Evolutionary conservation across 2,113 vertebrate species (phyloP).

Genomic region (Anguilla japonica): DNA sequence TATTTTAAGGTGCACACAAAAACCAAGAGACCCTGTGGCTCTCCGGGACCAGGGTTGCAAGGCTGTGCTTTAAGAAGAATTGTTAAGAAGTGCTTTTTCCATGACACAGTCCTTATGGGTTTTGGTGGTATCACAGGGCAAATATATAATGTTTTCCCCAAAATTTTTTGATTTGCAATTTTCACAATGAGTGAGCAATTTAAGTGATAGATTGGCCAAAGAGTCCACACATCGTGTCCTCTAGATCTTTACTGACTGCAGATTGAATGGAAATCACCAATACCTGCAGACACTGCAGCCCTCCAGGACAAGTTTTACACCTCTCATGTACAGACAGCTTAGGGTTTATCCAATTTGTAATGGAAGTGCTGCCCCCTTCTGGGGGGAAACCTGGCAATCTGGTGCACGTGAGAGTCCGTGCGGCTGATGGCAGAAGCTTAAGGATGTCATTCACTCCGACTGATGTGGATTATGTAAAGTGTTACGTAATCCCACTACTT

Average conservation of each 20-base stretch:
- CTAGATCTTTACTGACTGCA: too few species aligned
- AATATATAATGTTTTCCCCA: not conserved
- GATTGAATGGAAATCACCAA: too few species aligned
- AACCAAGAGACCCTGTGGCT: too few species aligned
- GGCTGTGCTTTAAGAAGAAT: not conserved
- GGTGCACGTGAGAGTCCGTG: not conserved
- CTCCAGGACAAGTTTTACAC: too few species aligned
- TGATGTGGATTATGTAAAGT: slow-evolving; percentile 9
- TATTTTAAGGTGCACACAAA: too few species aligned
- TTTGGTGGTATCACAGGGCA: not conserved
- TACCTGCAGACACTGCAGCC: too few species aligned
- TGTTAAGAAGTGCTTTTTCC: not conserved
- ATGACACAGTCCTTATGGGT: not conserved
- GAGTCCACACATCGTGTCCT: too few species aligned
- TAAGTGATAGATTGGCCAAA: too few species aligned
- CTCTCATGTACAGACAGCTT: too few species aligned
- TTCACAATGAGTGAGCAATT: too few species aligned
- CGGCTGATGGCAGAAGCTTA: slow-evolving; percentile 1
- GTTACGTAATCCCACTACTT: slow-evolving; percentile 5
- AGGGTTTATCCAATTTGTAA: not conserved
- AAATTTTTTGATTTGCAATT: not conserved
- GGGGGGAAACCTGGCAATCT: not conserved
- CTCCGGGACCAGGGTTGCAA: too few species aligned
- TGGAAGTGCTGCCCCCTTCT: slow-evolving; percentile 6
- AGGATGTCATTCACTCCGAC: not conserved